Percentiles rank a stretch among this genome's conserved stretches.
Conservation (phyloP, 1,140 invertebrate genomes). For the Paracyclopina nana region DNA sequence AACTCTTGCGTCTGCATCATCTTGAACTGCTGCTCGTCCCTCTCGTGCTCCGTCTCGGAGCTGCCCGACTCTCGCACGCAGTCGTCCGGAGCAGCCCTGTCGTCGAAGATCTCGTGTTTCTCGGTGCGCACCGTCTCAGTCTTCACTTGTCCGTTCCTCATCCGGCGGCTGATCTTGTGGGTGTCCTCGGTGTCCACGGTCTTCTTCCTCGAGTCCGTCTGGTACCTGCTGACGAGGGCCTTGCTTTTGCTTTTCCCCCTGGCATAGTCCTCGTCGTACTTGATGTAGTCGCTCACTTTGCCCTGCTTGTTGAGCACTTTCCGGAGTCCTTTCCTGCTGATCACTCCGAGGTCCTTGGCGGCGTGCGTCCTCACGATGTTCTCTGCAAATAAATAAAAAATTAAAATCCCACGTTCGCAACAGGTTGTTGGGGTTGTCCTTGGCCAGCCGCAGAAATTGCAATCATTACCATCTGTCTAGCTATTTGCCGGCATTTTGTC, state of each 20-base stretch:
- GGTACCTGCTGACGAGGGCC: background rate
- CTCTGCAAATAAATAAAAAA: no score
- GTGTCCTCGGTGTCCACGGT: conserved; percentile 64
- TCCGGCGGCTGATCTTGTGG: conserved; percentile 25
- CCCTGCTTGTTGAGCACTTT: background rate
- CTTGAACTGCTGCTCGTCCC: conserved; percentile 33
- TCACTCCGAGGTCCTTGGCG: background rate
- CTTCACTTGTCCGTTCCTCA: conserved; percentile 49
- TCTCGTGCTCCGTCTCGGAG: conserved; percentile 25
- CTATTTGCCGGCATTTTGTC: no score
- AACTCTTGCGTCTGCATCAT: conserved; percentile 29
- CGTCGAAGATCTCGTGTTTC: conserved; percentile 35
- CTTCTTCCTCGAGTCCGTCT: conserved; percentile 26
- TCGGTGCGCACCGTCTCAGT: conserved; percentile 41
- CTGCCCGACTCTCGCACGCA: conserved; percentile 24
- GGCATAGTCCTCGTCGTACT: no score
- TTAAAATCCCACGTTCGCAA: no score
- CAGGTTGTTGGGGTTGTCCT: no score
- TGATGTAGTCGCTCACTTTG: background rate
- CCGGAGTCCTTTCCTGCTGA: background rate
- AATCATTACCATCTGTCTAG: no score
- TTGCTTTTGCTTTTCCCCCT: no score
- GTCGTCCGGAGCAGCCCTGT: conserved; percentile 26
- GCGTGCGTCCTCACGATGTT: background rate
- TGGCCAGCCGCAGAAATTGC: no score